Evolutionary conservation across 2,797 vertebrate genomes (phyloP).

Genomic region (Manis crassicaudata): DNA sequence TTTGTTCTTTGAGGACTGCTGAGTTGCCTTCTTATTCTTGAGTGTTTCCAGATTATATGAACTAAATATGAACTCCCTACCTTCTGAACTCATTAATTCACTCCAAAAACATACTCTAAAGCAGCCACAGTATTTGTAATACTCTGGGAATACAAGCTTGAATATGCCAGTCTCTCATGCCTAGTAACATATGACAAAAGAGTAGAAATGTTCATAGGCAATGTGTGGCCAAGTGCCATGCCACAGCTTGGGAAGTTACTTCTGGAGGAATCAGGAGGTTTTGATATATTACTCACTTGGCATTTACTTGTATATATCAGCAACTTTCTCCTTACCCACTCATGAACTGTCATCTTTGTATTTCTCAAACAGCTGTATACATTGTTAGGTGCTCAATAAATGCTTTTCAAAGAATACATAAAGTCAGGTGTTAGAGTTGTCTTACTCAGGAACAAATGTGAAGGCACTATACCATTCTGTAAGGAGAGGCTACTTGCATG

Average conservation of each 20-base stretch:
- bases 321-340: background rate
- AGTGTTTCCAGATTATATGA: background rate
- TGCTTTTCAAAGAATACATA: background rate
- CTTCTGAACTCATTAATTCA: constrained; percentile 28
- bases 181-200: background rate
- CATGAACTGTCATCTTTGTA: background rate
- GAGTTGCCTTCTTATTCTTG: constrained; percentile 11
- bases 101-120: background rate
- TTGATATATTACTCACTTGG: background rate
- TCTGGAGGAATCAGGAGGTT: background rate
- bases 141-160: background rate
- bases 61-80: constrained; percentile 15
- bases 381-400: background rate
- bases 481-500: background rate
- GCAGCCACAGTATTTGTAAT: background rate
- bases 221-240: background rate
- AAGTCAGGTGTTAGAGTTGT: background rate
- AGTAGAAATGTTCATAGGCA: background rate
- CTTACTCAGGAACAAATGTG: background rate
- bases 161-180: background rate
- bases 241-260: background rate
- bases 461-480: background rate
- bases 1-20: constrained; percentile 12
- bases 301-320: background rate
- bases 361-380: background rate